Conservation (phyloP, 2,888 invertebrate species). For the Seira sanloemensis region DNA sequence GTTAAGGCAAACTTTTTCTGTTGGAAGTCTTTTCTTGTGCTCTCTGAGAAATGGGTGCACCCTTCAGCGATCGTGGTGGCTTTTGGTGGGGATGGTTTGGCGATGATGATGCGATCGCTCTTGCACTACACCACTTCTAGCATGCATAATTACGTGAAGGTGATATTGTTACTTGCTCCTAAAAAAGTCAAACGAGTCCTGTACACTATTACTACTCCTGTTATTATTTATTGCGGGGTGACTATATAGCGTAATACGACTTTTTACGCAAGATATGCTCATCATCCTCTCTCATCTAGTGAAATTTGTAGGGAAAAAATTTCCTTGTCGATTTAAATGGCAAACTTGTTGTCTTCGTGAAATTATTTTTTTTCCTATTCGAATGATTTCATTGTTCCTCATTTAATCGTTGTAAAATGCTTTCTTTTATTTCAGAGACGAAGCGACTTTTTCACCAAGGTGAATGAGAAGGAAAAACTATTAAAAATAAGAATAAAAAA, state of each 20-base stretch:
- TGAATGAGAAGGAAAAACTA: neutral
- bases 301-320: no score
- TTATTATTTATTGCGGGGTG: neutral
- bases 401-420: no score
- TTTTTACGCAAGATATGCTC: neutral
- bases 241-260: neutral
- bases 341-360: neutral
- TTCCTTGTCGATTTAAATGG: neutral
- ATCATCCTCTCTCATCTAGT: no score
- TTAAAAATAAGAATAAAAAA: neutral
- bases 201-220: neutral
- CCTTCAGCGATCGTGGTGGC: no score
- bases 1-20: conserved; percentile 33
- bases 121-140: neutral
- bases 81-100: no score
- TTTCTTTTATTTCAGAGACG: neutral
- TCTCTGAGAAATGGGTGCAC: neutral
- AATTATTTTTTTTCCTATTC: no score
- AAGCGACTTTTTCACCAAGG: no score
- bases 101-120: neutral
- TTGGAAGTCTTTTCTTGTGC: neutral
- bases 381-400: neutral
- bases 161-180: neutral
- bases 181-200: neutral
- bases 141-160: neutral